These are phyloP conservation scores for Muscicapa adusta DNA, from an alignment of 2,113 vertebrate species.

Conservation along the genomic window DNA sequence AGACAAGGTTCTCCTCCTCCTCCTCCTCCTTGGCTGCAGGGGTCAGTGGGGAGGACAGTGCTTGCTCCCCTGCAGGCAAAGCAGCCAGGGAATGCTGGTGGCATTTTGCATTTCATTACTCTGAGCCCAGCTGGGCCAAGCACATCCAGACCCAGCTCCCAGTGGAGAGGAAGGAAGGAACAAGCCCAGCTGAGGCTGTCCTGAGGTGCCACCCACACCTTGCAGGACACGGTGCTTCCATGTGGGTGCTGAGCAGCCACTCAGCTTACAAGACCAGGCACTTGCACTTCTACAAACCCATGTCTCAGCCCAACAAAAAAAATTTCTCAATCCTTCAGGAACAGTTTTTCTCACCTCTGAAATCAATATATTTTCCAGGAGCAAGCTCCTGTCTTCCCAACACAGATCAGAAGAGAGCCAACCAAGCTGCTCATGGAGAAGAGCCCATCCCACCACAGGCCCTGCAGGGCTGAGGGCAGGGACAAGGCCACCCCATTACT, in stretches of 20 bases:
- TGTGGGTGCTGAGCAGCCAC: neutral
- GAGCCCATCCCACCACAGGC: neutral
- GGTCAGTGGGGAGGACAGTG: accelerated
- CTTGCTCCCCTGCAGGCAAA: accelerated
- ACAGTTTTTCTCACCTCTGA: neutral
- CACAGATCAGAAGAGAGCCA: accelerated
- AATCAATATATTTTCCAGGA: neutral
- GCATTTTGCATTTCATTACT: neutral
- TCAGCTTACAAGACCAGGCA: neutral
- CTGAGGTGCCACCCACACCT: neutral
- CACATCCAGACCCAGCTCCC: neutral
- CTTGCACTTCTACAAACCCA: neutral
- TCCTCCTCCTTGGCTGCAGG: neutral
- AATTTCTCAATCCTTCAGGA: accelerated
- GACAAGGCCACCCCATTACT: neutral
- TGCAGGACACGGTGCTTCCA: neutral
- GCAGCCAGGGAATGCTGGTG: accelerated
- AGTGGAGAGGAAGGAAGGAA: neutral
- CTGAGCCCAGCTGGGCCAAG: neutral
- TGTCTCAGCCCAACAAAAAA: accelerated
- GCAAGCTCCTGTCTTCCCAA: neutral
- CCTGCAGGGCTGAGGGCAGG: neutral
- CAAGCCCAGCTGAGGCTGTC: neutral
- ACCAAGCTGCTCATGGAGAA: neutral
- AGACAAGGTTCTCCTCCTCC: neutral